Evolutionary conservation across 2,113 vertebrate species (phyloP), one percentile per base, ranked within the genome.

Genomic region (Rhinichthys klamathensis): DNA sequence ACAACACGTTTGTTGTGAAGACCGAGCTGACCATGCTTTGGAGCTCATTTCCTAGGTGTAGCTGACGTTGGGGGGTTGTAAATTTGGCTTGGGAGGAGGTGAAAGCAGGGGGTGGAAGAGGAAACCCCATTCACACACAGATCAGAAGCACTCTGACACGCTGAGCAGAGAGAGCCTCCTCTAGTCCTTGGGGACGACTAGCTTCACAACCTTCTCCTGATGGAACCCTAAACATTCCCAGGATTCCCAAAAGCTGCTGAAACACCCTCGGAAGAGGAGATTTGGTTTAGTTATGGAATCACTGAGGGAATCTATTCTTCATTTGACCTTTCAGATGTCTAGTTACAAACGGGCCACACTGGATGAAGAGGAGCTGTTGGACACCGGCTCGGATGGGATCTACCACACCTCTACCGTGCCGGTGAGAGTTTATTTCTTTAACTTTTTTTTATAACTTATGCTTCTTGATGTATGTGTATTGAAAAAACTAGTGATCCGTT

Each of bases 291-390:
- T 80, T 85, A 95, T 86, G 96, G 93, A 95, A 87, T 32, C 85
- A 1, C 93, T 97, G 85, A 98, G 96, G 84, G 91, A 96, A 83
- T 94, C 96, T 7, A 86, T 96, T 92, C 91, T 96, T 81, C 94
- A 94, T 91, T 94, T 97, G 92, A 90, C 94, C 80, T 95, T 93
- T 90, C 96, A 99, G 98, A 98, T 98, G 97, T 98, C 97, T 11
- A 91, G 96, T 3, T 99, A 99, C 92, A 99, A 97, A 89, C 93
- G 97, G 80, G 97, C 97, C 0, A 99, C 97, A 0, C 88, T 98
- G 92, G 97, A 99, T 0, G 97, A 99, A 2, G 98, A 99, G 87
- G 97, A 98, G 38, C 93, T 99, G 88, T 92, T 98, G 90, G 97
- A 98, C 78, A 95, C 97, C 12, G 90, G 94, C 4, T 87, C 93